phyloP scores from a whole-genome alignment of 2,888 invertebrate genomes.

The Busseola fusca region DNA sequence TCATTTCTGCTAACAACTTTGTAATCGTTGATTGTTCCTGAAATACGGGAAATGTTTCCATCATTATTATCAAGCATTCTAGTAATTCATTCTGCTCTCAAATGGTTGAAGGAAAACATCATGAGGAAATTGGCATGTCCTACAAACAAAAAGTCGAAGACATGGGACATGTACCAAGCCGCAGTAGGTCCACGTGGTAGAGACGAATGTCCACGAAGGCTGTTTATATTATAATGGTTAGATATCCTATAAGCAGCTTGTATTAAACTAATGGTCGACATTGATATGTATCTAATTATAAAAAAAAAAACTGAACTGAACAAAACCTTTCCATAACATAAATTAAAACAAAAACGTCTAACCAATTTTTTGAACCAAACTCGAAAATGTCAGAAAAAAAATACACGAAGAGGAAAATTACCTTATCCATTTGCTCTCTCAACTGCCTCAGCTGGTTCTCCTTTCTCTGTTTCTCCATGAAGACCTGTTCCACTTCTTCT shows the following conservation, averaged over 20 bases:
- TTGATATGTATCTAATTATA: neutral
- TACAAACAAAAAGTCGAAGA: no score
- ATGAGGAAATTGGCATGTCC: no score
- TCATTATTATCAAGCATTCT: neutral
- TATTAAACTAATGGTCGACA: neutral
- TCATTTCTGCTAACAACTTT: conserved; percentile 90
- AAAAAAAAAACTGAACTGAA: neutral
- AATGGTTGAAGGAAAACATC: no score
- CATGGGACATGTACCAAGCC: no score
- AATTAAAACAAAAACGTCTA: neutral
- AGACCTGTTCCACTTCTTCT: conserved; percentile 91
- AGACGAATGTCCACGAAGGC: no score
- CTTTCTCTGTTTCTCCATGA: conserved; percentile 91
- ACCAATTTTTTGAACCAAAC: neutral
- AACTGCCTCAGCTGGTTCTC: conserved; percentile 90
- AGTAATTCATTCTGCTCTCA: neutral
- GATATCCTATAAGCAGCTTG: neutral
- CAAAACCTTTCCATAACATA: neutral
- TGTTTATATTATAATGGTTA: neutral
- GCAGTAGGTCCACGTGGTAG: no score
- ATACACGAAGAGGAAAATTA: conserved; percentile 54
- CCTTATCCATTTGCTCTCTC: conserved; percentile 92
- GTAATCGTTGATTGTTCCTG: conserved; percentile 91
- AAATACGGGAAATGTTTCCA: conserved; percentile 26
- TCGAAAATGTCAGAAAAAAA: neutral